phyloP scores from a whole-genome alignment of 1,140 invertebrate species.

The Aradophagus sp. region DNA sequence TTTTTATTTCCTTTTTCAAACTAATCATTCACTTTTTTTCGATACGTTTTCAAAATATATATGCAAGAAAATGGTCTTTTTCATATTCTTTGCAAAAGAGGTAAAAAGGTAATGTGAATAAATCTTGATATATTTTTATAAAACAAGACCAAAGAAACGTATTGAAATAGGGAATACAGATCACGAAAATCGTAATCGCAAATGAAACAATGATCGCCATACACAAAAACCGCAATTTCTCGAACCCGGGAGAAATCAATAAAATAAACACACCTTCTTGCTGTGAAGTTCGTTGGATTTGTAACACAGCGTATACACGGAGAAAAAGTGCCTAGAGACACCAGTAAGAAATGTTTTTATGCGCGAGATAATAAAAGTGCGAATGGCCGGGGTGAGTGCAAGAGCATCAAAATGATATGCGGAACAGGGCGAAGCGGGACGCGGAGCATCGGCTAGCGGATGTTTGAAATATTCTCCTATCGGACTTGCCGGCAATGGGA shows the following conservation, averaged over 20 bases:
- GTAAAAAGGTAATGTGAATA: too few species aligned
- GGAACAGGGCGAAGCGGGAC: conserved; percentile 25
- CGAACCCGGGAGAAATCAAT: conserved; percentile 21
- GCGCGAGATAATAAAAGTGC: conserved; percentile 48
- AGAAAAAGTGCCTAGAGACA: conserved; percentile 17
- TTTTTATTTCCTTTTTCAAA: too few species aligned
- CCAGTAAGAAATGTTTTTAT: conserved; percentile 41
- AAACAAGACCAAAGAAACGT: too few species aligned
- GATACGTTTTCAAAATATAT: too few species aligned
- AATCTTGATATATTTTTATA: too few species aligned
- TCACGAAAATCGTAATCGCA: background rate
- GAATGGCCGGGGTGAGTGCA: conserved; percentile 30
- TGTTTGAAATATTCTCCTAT: conserved; percentile 70
- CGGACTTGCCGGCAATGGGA: conserved; percentile 63
- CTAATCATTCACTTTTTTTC: too few species aligned
- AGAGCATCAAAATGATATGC: conserved; percentile 39
- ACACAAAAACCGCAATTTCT: conserved; percentile 6
- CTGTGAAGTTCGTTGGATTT: conserved; percentile 24
- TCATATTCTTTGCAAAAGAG: too few species aligned
- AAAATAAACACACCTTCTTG: conserved; percentile 30
- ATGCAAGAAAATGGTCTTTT: too few species aligned
- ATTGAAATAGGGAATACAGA: too few species aligned
- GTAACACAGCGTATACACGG: conserved; percentile 21
- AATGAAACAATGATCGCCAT: background rate
- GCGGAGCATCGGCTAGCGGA: conserved; percentile 48